A percentile compares a stretch with the other conserved stretches of the same genome.
Conservation (phyloP, 2,797 vertebrate genomes). For the Borostomias antarcticus region DNA sequence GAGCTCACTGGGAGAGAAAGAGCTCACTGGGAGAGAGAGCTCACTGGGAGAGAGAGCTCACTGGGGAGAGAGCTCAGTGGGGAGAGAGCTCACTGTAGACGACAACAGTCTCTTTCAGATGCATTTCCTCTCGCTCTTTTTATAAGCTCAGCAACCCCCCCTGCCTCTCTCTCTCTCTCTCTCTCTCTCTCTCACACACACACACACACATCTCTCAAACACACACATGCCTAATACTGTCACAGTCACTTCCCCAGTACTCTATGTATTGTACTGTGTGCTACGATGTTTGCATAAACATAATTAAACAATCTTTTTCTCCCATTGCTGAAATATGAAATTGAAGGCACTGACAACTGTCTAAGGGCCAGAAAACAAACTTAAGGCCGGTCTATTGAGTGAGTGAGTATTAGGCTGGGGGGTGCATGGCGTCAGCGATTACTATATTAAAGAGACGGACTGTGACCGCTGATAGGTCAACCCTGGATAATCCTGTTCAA, state of each 20-base stretch:
- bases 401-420: background rate
- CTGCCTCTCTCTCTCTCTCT: background rate
- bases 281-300: background rate
- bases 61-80: background rate
- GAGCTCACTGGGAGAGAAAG: too few species aligned
- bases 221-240: too few species aligned
- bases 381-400: background rate
- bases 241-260: too few species aligned
- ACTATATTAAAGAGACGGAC: conserved; percentile 33
- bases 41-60: too few species aligned
- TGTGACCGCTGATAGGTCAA: conserved; percentile 15
- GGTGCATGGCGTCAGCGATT: conserved; percentile 29
- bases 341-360: background rate
- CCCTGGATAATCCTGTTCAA: conserved; percentile 26
- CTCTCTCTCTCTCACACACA: background rate
- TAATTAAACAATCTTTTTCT: background rate
- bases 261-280: too few species aligned
- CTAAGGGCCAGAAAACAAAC: too few species aligned
- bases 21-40: too few species aligned
- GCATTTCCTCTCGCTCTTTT: background rate
- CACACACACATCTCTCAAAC: background rate
- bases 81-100: background rate
- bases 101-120: background rate
- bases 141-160: background rate
- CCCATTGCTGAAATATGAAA: background rate